Evolutionary conservation across 2,113 vertebrate genomes (phyloP).

Genomic region (Pomatostomus ruficeps): DNA sequence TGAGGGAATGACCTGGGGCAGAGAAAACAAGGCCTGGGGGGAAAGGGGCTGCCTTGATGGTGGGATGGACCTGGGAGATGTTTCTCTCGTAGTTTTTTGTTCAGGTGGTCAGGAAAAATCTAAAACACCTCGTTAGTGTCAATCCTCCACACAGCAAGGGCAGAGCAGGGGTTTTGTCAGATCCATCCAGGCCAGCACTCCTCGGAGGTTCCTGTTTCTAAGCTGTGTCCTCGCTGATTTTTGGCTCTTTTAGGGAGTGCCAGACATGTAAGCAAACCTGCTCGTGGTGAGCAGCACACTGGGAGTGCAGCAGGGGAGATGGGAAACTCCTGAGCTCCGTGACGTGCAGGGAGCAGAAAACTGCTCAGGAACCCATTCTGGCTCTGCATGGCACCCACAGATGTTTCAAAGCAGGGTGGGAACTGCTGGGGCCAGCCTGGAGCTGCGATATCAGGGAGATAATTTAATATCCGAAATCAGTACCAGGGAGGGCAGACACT

Average conservation of each 20-base stretch:
- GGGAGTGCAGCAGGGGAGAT: not conserved
- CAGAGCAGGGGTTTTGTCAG: not conserved
- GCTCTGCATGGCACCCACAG: not conserved
- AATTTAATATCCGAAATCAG: not conserved
- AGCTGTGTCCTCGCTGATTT: not conserved
- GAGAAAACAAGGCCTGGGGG: not conserved
- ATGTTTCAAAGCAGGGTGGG: not conserved
- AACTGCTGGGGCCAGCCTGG: not conserved
- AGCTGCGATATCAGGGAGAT: not conserved
- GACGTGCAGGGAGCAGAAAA: not conserved
- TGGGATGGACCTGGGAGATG: not conserved
- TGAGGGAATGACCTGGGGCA: accelerated
- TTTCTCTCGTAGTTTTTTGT: not conserved
- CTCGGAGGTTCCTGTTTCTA: not conserved
- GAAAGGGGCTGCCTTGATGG: not conserved
- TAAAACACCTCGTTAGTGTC: not conserved
- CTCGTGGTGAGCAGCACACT: not conserved
- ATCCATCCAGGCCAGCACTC: not conserved
- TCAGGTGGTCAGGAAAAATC: not conserved
- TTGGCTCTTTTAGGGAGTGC: not conserved
- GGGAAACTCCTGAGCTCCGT: not conserved
- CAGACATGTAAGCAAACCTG: not conserved
- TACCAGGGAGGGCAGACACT: not conserved
- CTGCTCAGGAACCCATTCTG: not conserved
- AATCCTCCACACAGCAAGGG: not conserved